Evolutionary conservation across 2,888 invertebrate species (phyloP).

Genomic region (Eupithecia centaureata): DNA sequence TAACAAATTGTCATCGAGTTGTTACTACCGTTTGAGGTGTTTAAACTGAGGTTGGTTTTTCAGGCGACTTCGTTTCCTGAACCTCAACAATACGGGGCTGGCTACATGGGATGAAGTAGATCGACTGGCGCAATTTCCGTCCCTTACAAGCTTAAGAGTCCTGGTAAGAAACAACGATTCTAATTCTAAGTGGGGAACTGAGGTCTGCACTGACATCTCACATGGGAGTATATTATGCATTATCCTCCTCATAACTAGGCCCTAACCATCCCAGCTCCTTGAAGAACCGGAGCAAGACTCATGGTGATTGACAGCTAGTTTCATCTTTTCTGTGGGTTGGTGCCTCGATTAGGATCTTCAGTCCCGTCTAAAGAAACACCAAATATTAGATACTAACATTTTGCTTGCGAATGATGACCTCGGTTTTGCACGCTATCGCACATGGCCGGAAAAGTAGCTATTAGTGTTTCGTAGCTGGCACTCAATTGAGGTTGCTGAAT

Average conservation of each 20-base stretch:
- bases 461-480: conserved; percentile 44
- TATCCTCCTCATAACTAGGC: too few species aligned
- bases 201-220: too few species aligned
- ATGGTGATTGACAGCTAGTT: too few species aligned
- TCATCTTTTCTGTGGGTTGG: too few species aligned
- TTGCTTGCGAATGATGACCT: conserved; percentile 52
- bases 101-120: conserved; percentile 96
- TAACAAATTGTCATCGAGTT: conserved; percentile 14
- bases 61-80: conserved; percentile 89
- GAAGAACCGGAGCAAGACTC: too few species aligned
- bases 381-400: conserved; percentile 29
- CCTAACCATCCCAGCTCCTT: too few species aligned
- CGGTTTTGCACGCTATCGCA: conserved; percentile 47
- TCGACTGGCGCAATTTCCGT: conserved; percentile 91
- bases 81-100: conserved; percentile 92
- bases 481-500: conserved; percentile 40
- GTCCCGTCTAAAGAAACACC: too few species aligned
- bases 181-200: too few species aligned
- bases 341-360: too few species aligned
- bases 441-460: conserved; percentile 53
- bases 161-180: too few species aligned
- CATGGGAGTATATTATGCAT: too few species aligned
- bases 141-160: conserved; percentile 92
- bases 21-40: conserved; percentile 44
- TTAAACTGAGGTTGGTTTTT: conserved; percentile 53